Base-by-base conservation (phyloP, 2,113 vertebrate species). In the Pitta sordida region DNA sequence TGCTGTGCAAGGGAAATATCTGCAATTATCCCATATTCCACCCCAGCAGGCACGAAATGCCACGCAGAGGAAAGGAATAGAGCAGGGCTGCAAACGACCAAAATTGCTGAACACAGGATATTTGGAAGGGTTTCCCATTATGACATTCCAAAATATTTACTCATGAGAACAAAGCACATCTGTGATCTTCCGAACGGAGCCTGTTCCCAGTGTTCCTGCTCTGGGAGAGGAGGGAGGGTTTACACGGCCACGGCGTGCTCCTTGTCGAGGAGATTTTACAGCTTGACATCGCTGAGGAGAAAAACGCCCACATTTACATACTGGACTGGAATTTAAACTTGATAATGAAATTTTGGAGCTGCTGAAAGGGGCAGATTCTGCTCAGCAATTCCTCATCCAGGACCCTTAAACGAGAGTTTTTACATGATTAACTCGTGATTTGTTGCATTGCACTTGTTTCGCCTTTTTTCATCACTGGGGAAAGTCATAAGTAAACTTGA, bases 141-240 rank as follows among this genome's bases (percentile, higher is more conserved):
- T 17, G 91, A 91, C 96, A 96, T 96, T 97, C 97, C 96, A 91
- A 93, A 97, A 94, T 93, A 90, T 97, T 97, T 97, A 70, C 92
- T 97, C 81, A 78, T 83, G 96, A 95, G 94, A 97, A 96, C 95
- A 97, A 96, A 96, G 96, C 94, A 93, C 93, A 97, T 97, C 95
- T 97, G 97, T 91, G 96, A 96, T 91, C 55, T 84, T 48, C 81
- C 88, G 10, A 83, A 79, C 24, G 53, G 55, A 93, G 95, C 83
- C 44, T 41, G 86, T 2, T 67, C 75, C 93, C 77, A 71, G 43
- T 20, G 67, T 69, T 71, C 27, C 81, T n/a, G 94, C 87, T 48
- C 90, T 39, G 79, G 52, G 80, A 52, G 44, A 1, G 79, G 4
- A 15, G 46, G 49, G 68, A n/a, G 91, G 92, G 92, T 81, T 52